A percentile compares a stretch with the other conserved stretches of the same genome.
Evolutionary conservation across 2,113 vertebrate species (phyloP).

Genomic region (Chelonoidis abingdonii): DNA sequence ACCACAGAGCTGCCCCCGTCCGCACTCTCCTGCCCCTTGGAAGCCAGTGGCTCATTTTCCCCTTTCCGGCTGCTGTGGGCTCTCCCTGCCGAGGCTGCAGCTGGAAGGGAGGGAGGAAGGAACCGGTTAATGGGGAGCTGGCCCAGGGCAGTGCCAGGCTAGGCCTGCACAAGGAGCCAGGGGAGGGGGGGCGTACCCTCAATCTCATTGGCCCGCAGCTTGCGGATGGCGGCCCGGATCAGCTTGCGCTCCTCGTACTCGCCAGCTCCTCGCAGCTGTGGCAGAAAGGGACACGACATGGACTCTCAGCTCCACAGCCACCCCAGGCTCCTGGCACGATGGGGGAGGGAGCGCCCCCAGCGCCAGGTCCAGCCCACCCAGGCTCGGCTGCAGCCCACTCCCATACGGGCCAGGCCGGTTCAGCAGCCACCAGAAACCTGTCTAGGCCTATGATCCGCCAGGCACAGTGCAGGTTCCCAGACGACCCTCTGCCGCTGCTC

Average conservation of each 20-base stretch:
- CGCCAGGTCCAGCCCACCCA: background rate
- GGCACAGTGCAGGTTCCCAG: background rate
- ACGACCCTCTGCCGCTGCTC: background rate
- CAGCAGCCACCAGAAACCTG: background rate
- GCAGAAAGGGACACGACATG: background rate
- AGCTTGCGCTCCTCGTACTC: slow-evolving; percentile 94
- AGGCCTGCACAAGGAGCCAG: fast-evolving
- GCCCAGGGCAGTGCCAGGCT: fast-evolving
- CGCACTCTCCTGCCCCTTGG: slow-evolving; percentile 36
- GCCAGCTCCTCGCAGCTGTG: slow-evolving; percentile 84
- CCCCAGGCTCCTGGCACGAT: background rate
- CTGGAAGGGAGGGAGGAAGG: slow-evolving; percentile 45
- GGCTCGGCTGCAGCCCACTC: background rate
- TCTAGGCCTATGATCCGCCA: background rate
- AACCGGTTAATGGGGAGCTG: background rate
- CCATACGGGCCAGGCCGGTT: background rate
- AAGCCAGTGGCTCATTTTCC: background rate
- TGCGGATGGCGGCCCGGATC: slow-evolving; percentile 91
- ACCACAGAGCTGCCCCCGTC: background rate
- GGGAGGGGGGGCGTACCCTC: slow-evolving; percentile 77
- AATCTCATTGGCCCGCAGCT: slow-evolving; percentile 87
- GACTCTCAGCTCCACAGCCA: too few relatives aligned
- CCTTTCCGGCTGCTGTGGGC: background rate
- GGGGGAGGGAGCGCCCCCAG: background rate
- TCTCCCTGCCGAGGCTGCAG: slow-evolving; percentile 73